Evolutionary conservation across 2,797 vertebrate species (phyloP).

Genomic region (Margarornis squamiger): DNA sequence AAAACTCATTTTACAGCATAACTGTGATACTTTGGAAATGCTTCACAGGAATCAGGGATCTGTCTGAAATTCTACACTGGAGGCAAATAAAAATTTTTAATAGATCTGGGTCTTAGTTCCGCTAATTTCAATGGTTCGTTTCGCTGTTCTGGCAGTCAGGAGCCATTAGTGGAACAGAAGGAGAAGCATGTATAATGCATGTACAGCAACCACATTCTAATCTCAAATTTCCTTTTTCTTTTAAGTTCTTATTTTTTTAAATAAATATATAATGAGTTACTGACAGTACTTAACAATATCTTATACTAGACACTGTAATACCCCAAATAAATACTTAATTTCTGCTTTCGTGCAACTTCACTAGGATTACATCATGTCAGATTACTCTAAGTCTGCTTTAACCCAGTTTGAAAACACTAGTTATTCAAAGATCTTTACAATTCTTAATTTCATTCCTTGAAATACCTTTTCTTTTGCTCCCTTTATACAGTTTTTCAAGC

Average conservation of each 20-base stretch:
- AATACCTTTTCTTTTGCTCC: constrained; percentile 54
- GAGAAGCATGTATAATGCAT: constrained; percentile 67
- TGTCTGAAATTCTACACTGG: constrained; percentile 36
- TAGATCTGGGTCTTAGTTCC: constrained; percentile 62
- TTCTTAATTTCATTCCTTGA: constrained; percentile 60
- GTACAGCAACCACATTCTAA: constrained; percentile 66
- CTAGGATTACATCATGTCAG: constrained; percentile 76
- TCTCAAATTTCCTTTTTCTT: constrained; percentile 64
- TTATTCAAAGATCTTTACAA: constrained; percentile 69
- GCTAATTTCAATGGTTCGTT: constrained; percentile 58
- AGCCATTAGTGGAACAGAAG: constrained; percentile 67
- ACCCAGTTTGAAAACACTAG: constrained; percentile 75
- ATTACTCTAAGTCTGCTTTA: constrained; percentile 75
- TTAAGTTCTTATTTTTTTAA: constrained; percentile 57
- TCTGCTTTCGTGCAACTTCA: constrained; percentile 74
- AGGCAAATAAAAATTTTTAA: constrained; percentile 54
- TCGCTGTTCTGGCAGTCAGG: constrained; percentile 64
- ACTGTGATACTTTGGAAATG: background rate
- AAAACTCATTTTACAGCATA: background rate
- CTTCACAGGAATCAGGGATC: constrained; percentile 15
- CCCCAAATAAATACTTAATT: constrained; percentile 72
- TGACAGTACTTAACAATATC: constrained; percentile 73
- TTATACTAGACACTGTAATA: constrained; percentile 66
- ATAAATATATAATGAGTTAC: constrained; percentile 70
- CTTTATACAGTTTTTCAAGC: constrained; percentile 10